Conservation (phyloP, 1,140 invertebrate species). For the Zaprionus lachaisei region DNA sequence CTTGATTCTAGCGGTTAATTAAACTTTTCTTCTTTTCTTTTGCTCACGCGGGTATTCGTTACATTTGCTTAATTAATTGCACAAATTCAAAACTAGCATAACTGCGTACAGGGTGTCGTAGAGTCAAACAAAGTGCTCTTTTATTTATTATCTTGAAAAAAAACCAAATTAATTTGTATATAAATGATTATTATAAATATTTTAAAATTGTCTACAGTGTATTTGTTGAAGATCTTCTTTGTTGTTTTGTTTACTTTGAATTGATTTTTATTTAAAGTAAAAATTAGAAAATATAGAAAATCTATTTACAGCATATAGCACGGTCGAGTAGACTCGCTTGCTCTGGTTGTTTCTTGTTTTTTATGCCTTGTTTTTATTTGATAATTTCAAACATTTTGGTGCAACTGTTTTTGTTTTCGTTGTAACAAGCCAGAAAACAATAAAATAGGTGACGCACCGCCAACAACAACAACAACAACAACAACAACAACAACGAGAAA, state of each 20-base stretch:
- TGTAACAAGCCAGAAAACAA: conserved; percentile 67
- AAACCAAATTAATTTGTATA: background rate
- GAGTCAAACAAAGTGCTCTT: too few species aligned
- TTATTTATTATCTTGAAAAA: too few species aligned
- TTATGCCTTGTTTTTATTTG: conserved; percentile 63
- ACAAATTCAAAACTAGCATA: background rate
- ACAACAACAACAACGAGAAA: conserved; percentile 35
- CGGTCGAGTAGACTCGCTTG: background rate
- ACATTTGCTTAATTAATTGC: conserved; percentile 1
- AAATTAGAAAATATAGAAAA: background rate
- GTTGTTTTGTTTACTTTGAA: background rate
- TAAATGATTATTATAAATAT: background rate
- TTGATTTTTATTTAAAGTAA: background rate
- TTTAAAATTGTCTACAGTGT: background rate
- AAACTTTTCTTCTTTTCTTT: background rate
- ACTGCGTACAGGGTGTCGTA: background rate
- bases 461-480: conserved; percentile 49
- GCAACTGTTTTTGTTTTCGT: conserved; percentile 73
- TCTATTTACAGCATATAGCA: background rate
- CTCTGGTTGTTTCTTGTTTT: conserved; percentile 16
- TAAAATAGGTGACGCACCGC: conserved; percentile 59
- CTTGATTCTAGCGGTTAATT: background rate
- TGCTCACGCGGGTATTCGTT: background rate
- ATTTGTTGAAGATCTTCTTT: background rate
- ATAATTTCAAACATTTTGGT: conserved; percentile 73